Percentiles rank a stretch among this genome's conserved stretches.
Conservation (phyloP, 2,113 vertebrate genomes). For the Bos taurus region DNA sequence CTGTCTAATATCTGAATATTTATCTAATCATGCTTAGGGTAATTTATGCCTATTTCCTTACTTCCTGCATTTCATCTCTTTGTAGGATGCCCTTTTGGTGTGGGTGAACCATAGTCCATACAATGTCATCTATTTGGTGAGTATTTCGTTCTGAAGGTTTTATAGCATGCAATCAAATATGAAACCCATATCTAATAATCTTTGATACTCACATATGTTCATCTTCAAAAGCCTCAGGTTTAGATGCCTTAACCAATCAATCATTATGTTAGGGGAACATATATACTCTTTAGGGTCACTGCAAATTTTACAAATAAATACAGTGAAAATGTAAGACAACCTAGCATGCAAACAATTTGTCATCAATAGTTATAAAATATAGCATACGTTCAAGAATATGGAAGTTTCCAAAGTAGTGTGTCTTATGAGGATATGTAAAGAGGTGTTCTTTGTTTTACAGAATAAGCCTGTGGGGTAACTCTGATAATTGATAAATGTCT, state of each 20-base stretch:
- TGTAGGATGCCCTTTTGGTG: neutral
- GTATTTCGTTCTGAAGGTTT: neutral
- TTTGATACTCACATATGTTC: neutral
- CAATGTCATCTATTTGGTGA: neutral
- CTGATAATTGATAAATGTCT: neutral
- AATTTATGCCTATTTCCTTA: neutral
- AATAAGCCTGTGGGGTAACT: neutral
- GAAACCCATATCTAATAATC: neutral
- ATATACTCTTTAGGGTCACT: neutral
- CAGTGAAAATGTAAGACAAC: neutral
- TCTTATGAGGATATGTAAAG: neutral
- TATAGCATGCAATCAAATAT: neutral
- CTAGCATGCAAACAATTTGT: neutral
- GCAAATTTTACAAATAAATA: neutral
- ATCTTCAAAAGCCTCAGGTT: neutral
- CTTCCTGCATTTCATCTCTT: neutral
- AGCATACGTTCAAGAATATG: neutral
- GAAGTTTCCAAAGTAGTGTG: neutral
- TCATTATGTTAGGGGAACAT: neutral
- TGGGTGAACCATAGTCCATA: neutral
- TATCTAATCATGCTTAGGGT: neutral
- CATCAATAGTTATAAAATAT: neutral
- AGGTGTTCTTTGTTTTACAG: neutral
- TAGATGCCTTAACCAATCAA: neutral
- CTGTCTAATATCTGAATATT: neutral